Evolutionary conservation across 1,140 invertebrate genomes (phyloP).

Genomic region (Drosophila subobscura): DNA sequence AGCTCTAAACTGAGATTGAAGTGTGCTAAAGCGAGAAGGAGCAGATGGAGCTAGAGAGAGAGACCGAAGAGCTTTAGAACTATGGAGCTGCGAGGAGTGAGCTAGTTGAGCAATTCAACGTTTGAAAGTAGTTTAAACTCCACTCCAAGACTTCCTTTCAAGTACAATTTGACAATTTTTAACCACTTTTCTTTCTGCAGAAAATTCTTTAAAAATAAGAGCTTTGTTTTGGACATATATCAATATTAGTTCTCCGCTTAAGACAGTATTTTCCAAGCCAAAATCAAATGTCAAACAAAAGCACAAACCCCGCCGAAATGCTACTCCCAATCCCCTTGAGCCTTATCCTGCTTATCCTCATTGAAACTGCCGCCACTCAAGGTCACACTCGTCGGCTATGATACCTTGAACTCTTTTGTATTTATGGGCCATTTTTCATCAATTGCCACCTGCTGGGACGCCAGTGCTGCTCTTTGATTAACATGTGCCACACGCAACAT

Average conservation of each 20-base stretch:
- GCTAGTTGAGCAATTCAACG: slow-evolving; percentile 35
- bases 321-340: no score
- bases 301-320: no score
- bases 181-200: no score
- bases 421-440: slow-evolving; percentile 55
- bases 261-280: no score
- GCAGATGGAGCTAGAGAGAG: no score
- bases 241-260: background rate
- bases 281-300: no score
- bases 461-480: slow-evolving; percentile 6
- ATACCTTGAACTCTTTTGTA: slow-evolving; percentile 33
- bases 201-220: no score
- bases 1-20: slow-evolving; percentile 22
- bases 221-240: no score
- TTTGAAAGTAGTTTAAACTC: slow-evolving; percentile 40
- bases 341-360: background rate
- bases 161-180: no score
- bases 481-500: slow-evolving; percentile 30
- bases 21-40: slow-evolving; percentile 6
- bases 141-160: slow-evolving; percentile 6
- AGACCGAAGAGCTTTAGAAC: no score
- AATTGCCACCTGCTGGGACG: slow-evolving; percentile 61
- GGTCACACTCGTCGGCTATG: slow-evolving; percentile 6
- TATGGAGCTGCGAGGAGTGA: background rate
- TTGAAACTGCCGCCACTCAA: background rate